Evolutionary conservation across 2,797 vertebrate genomes (phyloP).

Genomic region (Adelosebastes latens): DNA sequence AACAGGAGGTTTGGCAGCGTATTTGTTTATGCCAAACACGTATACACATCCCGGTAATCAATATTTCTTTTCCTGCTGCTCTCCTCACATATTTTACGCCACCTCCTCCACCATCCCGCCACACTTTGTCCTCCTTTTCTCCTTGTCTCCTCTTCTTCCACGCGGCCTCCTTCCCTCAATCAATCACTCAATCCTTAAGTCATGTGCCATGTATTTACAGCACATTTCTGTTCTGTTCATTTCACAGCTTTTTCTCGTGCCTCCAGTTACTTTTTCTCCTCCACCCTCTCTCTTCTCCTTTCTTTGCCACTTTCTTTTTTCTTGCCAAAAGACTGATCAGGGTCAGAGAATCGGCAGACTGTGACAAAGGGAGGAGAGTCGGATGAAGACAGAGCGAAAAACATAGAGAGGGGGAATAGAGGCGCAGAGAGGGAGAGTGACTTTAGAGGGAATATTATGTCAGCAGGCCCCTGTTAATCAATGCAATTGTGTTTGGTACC

Average conservation of each 20-base stretch:
- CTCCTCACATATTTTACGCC: conserved; percentile 72
- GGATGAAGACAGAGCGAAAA: conserved; percentile 50
- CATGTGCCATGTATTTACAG: conserved; percentile 29
- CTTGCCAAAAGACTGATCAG: conserved; percentile 72
- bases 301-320: conserved; percentile 37
- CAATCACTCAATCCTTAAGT: conserved; percentile 19
- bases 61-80: conserved; percentile 76
- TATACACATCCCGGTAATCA: conserved; percentile 79
- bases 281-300: neutral
- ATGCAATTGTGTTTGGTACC: conserved; percentile 78
- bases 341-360: conserved; percentile 74
- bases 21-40: conserved; percentile 84
- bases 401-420: conserved; percentile 35
- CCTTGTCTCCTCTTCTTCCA: conserved; percentile 18
- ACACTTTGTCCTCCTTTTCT: conserved; percentile 32
- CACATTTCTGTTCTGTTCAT: conserved; percentile 26
- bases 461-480: conserved; percentile 76
- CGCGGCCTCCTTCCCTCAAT: conserved; percentile 20
- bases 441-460: conserved; percentile 75
- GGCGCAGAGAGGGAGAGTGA: conserved; percentile 34
- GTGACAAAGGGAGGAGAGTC: conserved; percentile 53
- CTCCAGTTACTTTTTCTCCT: conserved; percentile 43
- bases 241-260: conserved; percentile 44
- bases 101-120: conserved; percentile 31
- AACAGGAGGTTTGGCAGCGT: conserved; percentile 60